Evolutionary conservation across 2,888 invertebrate species (phyloP).

Genomic region (Phyllotreta cruciferae): DNA sequence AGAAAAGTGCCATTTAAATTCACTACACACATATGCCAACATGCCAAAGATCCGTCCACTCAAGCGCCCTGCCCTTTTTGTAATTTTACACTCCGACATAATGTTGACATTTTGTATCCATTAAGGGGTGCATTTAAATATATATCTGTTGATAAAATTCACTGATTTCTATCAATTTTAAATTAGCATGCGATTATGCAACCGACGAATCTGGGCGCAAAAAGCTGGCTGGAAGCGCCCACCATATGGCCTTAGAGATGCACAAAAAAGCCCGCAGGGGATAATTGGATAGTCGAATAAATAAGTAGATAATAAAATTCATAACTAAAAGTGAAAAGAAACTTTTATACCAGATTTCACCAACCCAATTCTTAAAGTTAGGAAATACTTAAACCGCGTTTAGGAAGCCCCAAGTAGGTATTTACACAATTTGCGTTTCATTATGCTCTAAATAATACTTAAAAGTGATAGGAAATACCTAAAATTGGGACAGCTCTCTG

Average conservation of each 20-base stretch:
- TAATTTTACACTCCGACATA: slow-evolving; percentile 37
- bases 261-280: background rate
- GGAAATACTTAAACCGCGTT: too few species aligned
- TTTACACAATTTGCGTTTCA: too few species aligned
- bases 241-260: slow-evolving; percentile 11
- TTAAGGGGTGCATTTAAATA: slow-evolving; percentile 42
- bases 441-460: too few species aligned
- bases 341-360: too few species aligned
- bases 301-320: too few species aligned
- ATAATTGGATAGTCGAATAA: too few species aligned
- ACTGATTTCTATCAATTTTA: slow-evolving; percentile 44
- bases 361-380: too few species aligned
- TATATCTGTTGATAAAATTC: slow-evolving; percentile 35
- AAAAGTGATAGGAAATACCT: too few species aligned
- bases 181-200: slow-evolving; percentile 41
- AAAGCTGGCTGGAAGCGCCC: background rate
- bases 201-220: slow-evolving; percentile 23
- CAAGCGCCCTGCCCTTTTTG: slow-evolving; percentile 36
- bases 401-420: too few species aligned
- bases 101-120: slow-evolving; percentile 33
- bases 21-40: slow-evolving; percentile 27
- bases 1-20: slow-evolving; percentile 21
- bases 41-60: slow-evolving; percentile 27
- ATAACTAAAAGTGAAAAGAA: too few species aligned
- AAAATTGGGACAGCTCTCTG: too few species aligned